Percentiles rank a stretch among this genome's conserved stretches.
Conservation (phyloP, 2,888 invertebrate genomes). For the Girardia tigrina region DNA sequence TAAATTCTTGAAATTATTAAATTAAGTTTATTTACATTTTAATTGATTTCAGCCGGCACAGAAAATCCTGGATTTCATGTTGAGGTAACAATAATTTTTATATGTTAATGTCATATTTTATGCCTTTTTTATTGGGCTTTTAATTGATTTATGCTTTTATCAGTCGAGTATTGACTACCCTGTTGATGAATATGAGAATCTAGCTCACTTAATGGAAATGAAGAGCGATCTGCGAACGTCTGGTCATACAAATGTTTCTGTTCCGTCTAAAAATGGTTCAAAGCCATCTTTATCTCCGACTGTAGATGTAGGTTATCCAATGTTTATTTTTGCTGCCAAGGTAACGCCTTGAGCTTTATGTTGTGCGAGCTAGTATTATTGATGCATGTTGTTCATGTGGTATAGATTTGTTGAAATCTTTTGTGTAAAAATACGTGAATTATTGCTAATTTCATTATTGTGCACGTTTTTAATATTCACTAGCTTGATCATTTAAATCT, state of each 20-base stretch:
- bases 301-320: neutral
- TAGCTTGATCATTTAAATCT: too few relatives aligned
- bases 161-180: slow-evolving; percentile 5
- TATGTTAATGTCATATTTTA: neutral
- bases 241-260: neutral
- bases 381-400: neutral
- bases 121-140: neutral
- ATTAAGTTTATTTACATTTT: too few relatives aligned
- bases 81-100: neutral
- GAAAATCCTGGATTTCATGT: neutral
- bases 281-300: neutral
- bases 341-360: neutral
- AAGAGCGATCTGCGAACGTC: neutral
- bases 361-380: neutral
- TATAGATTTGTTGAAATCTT: too few relatives aligned
- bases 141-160: neutral
- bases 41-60: neutral
- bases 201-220: neutral
- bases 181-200: neutral
- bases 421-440: too few relatives aligned
- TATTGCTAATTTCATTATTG: too few relatives aligned
- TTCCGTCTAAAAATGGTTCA: neutral
- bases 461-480: too few relatives aligned
- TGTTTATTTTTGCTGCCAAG: neutral
- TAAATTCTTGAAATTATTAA: too few relatives aligned